These are phyloP conservation scores for Lasioglossum leucozonium DNA, from an alignment of 2,888 invertebrate genomes.

Conservation along the genomic window DNA sequence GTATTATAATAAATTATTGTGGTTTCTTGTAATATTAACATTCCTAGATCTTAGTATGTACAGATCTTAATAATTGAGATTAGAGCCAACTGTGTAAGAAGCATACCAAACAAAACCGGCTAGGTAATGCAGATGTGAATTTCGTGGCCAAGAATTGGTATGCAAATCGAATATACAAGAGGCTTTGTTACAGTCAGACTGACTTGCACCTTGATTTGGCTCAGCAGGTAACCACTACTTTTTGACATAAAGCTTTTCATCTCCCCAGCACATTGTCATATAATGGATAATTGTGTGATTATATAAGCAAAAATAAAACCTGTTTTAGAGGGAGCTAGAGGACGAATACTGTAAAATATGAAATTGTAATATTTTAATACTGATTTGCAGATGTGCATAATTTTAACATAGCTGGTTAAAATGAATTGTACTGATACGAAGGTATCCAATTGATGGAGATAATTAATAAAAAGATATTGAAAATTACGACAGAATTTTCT, in stretches of 20 bases:
- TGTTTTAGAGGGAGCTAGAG: slow-evolving; percentile 75
- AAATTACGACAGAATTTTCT: slow-evolving; percentile 85
- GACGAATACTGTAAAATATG: slow-evolving; percentile 83
- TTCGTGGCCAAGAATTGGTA: slow-evolving; percentile 65
- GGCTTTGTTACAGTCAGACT: slow-evolving; percentile 74
- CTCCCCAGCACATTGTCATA: slow-evolving; percentile 73
- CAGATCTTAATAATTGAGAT: slow-evolving; percentile 79
- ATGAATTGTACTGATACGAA: slow-evolving; percentile 81
- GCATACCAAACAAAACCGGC: slow-evolving; percentile 63
- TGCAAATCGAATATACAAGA: slow-evolving; percentile 71
- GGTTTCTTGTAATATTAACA: slow-evolving; percentile 83
- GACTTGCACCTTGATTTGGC: slow-evolving; percentile 72
- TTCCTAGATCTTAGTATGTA: slow-evolving; percentile 80
- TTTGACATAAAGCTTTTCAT: slow-evolving; percentile 72
- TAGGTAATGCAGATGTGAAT: slow-evolving; percentile 63
- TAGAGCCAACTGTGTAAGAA: slow-evolving; percentile 74
- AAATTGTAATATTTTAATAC: slow-evolving; percentile 85
- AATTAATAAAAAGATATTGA: slow-evolving; percentile 80
- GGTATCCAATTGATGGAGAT: slow-evolving; percentile 77
- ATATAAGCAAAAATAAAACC: slow-evolving; percentile 65
- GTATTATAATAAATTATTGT: slow-evolving; percentile 84
- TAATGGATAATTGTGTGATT: slow-evolving; percentile 71
- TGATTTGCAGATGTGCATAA: slow-evolving; percentile 85
- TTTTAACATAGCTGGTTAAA: slow-evolving; percentile 83
- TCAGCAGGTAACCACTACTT: slow-evolving; percentile 67